phyloP scores from a whole-genome alignment of 2,888 invertebrate genomes.

The Athripsodes cinereus region DNA sequence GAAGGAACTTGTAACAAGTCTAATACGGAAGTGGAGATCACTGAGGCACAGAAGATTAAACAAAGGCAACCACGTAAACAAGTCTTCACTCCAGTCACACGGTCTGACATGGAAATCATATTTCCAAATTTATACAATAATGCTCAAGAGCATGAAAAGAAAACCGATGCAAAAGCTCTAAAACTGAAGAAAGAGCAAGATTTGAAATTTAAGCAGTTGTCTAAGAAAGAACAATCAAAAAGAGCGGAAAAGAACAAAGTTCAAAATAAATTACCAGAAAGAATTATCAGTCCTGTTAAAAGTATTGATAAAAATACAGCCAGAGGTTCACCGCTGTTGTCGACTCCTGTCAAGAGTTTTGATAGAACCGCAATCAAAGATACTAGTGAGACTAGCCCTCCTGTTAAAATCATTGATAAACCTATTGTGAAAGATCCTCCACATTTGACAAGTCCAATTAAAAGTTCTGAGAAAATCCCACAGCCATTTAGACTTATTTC shows the following conservation, averaged over 20 bases:
- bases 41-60: constrained; percentile 27
- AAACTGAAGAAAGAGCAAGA: constrained; percentile 12
- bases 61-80: constrained; percentile 48
- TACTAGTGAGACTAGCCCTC: not conserved
- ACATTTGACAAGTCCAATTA: not conserved
- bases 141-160: constrained; percentile 11
- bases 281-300: not conserved
- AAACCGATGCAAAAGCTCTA: constrained; percentile 14
- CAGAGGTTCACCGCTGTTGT: not conserved
- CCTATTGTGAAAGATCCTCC: not conserved
- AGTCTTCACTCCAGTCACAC: constrained; percentile 44
- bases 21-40: not conserved
- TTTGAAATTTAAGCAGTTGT: constrained; percentile 9
- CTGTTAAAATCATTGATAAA: not conserved
- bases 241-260: constrained; percentile 3
- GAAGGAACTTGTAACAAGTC: not conserved
- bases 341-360: not conserved
- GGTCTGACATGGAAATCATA: constrained; percentile 44
- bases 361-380: not conserved
- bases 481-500: not conserved
- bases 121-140: constrained; percentile 33
- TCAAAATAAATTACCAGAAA: not conserved
- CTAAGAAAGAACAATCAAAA: constrained; percentile 11
- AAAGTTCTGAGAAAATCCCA: not conserved
- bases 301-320: not conserved